Percentiles rank a stretch among this genome's conserved stretches.
Evolutionary conservation across 2,113 vertebrate species (phyloP).

Genomic region (Prionailurus bengalensis): DNA sequence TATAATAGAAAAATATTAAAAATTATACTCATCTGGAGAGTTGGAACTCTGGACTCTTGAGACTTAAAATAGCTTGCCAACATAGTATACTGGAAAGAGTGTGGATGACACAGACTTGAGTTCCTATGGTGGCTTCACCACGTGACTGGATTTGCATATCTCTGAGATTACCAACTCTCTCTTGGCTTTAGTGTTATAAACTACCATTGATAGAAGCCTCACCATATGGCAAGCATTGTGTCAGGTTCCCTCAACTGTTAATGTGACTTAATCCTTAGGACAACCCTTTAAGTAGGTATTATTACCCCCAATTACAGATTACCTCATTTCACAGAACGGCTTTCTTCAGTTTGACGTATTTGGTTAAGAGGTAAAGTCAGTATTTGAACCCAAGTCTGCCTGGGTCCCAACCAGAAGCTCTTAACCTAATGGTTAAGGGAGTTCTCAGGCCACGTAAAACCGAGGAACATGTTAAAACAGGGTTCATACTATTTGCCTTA

Average conservation of each 20-base stretch:
- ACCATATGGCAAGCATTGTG: not conserved
- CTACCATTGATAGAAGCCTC: not conserved
- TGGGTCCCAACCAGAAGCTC: not conserved
- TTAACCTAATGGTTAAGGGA: not conserved
- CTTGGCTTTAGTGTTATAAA: not conserved
- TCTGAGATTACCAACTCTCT: not conserved
- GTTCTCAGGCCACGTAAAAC: not conserved
- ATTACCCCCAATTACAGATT: not conserved
- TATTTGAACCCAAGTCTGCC: not conserved
- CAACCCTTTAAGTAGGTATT: not conserved
- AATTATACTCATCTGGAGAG: not conserved
- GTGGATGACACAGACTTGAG: not conserved
- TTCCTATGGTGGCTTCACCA: not conserved
- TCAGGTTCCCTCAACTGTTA: not conserved
- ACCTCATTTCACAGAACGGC: not conserved
- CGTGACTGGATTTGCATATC: not conserved
- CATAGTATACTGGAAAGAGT: not conserved
- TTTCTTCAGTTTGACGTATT: not conserved
- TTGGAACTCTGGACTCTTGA: not conserved
- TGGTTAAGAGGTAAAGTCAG: not conserved
- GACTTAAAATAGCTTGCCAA: not conserved
- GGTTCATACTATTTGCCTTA: not conserved
- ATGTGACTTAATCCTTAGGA: not conserved
- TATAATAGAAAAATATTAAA: slow-evolving; percentile 5
- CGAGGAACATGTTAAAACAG: not conserved